Percentiles rank a stretch among this genome's conserved stretches.
These are phyloP conservation scores for Gymnoscopelus braueri DNA, from an alignment of 2,797 vertebrate genomes.

Conservation along the genomic window DNA sequence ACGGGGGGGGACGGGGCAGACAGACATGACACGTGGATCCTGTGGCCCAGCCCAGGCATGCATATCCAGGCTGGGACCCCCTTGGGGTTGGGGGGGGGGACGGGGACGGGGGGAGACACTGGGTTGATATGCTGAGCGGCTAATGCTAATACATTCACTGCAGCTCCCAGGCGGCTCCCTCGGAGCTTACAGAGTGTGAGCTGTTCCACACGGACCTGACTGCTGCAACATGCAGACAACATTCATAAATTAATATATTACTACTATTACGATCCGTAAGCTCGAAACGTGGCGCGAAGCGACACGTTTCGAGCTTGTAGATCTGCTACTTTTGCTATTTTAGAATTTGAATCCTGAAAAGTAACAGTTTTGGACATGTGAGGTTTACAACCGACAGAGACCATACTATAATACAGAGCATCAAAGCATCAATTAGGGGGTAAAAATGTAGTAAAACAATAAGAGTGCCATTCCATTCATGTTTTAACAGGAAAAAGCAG, in stretches of 20 bases:
- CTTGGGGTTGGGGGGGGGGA: not conserved
- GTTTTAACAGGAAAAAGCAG: too few relatives aligned
- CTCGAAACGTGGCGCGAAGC: too few relatives aligned
- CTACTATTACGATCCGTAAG: too few relatives aligned
- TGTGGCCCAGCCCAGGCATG: conserved; percentile 61
- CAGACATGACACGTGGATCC: conserved; percentile 51
- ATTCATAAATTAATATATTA: conserved; percentile 67
- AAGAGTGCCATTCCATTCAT: too few relatives aligned
- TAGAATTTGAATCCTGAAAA: too few relatives aligned
- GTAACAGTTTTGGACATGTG: too few relatives aligned
- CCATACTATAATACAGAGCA: too few relatives aligned
- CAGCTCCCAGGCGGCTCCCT: conserved; percentile 54
- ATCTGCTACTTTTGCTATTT: too few relatives aligned
- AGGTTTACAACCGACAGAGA: too few relatives aligned
- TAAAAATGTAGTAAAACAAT: too few relatives aligned
- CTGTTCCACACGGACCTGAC: conserved; percentile 45
- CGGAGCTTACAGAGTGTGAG: conserved; percentile 58
- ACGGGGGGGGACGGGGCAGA: conserved; percentile 13
- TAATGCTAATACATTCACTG: conserved; percentile 72
- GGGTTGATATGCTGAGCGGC: conserved; percentile 51
- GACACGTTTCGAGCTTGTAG: too few relatives aligned
- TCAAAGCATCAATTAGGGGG: too few relatives aligned
- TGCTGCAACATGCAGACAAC: conserved; percentile 55
- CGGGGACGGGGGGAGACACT: conserved; percentile 26
- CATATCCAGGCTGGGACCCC: conserved; percentile 57